Evolutionary conservation across 2,797 vertebrate genomes (phyloP).

Genomic region (Lutra lutra): DNA sequence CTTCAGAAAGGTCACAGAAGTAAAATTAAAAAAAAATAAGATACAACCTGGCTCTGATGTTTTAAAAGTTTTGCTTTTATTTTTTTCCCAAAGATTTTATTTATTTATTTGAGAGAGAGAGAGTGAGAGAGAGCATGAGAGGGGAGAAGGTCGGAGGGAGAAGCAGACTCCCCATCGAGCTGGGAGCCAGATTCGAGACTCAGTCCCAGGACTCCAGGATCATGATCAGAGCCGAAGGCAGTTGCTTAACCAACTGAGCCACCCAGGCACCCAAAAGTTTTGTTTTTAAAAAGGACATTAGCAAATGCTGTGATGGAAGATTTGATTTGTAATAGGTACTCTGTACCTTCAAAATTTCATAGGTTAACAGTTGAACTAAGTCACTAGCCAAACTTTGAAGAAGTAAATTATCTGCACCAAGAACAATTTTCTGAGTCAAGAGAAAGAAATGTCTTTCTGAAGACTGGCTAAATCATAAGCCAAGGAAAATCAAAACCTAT

Average conservation of each 20-base stretch:
- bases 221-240: too few relatives aligned
- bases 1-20: not conserved
- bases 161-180: too few relatives aligned
- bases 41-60: not conserved
- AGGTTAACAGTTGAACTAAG: not conserved
- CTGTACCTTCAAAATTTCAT: not conserved
- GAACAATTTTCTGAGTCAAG: not conserved
- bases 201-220: too few relatives aligned
- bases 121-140: too few relatives aligned
- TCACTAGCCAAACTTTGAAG: not conserved
- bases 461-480: not conserved
- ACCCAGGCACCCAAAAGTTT: too few relatives aligned
- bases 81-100: too few relatives aligned
- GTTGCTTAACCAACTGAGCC: too few relatives aligned
- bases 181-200: too few relatives aligned
- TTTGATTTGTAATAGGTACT: not conserved
- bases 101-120: too few relatives aligned
- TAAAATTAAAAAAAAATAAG: slow-evolving; percentile 22
- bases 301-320: not conserved
- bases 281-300: not conserved
- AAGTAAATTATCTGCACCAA: not conserved
- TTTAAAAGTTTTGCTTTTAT: not conserved
- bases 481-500: not conserved
- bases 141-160: too few relatives aligned
- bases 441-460: not conserved